A percentile compares a stretch with the other conserved stretches of the same genome.
phyloP scores from a whole-genome alignment of 2,113 vertebrate genomes.

The Eudorcas thomsonii region DNA sequence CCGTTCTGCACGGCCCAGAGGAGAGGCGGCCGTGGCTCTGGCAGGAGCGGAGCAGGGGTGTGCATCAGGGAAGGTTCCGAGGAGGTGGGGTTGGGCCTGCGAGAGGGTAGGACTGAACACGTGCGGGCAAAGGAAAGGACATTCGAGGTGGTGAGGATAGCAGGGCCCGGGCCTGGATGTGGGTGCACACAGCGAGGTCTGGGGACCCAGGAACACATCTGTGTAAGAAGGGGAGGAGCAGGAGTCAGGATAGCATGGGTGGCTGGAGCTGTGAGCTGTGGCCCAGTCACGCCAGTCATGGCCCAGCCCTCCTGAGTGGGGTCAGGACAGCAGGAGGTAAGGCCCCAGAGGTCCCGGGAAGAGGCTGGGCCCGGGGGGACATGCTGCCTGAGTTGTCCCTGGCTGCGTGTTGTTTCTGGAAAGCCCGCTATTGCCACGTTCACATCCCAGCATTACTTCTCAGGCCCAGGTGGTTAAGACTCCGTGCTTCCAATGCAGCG shows the following conservation, averaged over 20 bases:
- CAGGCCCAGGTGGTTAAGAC: not conserved
- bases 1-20: not conserved
- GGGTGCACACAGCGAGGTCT: not conserved
- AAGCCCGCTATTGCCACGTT: not conserved
- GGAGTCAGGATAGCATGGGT: not conserved
- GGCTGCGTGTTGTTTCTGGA: not conserved
- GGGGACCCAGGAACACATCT: not conserved
- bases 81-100: not conserved
- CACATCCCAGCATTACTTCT: not conserved
- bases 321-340: not conserved
- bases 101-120: not conserved
- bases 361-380: not conserved
- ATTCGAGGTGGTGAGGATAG: not conserved
- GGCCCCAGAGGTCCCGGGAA: not conserved
- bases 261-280: not conserved
- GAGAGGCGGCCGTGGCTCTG: not conserved
- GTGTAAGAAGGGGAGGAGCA: rapidly evolving
- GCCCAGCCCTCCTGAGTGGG: not conserved
- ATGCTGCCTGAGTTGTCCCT: not conserved
- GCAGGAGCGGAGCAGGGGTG: not conserved
- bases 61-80: not conserved
- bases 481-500: not conserved
- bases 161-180: not conserved
- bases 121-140: not conserved
- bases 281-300: too few relatives aligned